Evolutionary conservation across 2,888 invertebrate genomes (phyloP).

Genomic region (Nowickia ferox): DNA sequence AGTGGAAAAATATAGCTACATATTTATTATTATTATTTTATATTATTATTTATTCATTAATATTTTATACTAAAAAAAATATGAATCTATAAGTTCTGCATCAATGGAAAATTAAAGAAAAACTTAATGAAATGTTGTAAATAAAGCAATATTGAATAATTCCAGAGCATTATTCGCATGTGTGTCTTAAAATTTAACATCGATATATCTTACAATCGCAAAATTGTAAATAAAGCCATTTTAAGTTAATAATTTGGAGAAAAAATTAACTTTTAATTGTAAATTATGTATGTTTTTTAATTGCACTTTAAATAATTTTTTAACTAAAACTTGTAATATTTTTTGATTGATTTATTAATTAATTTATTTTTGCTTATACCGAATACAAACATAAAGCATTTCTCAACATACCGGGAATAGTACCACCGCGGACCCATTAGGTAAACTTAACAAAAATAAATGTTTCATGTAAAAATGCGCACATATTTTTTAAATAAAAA

Average conservation of each 20-base stretch:
- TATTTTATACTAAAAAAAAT: no score
- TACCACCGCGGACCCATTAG: slow-evolving; percentile 81
- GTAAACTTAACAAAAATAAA: slow-evolving; percentile 75
- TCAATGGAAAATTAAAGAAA: no score
- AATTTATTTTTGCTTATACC: slow-evolving; percentile 63
- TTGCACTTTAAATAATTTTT: slow-evolving; percentile 25
- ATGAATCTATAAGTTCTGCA: no score
- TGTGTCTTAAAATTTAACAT: no score
- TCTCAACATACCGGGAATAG: slow-evolving; percentile 81
- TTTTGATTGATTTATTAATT: slow-evolving; percentile 47
- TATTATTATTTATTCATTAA: no score
- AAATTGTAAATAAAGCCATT: not conserved
- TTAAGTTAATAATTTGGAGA: not conserved
- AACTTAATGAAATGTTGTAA: no score
- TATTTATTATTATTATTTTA: no score
- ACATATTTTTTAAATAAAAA: slow-evolving; percentile 29
- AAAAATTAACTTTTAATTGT: not conserved
- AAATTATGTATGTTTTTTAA: slow-evolving; percentile 3
- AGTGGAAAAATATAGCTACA: no score
- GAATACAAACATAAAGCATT: slow-evolving; percentile 76
- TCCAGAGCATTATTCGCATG: no score
- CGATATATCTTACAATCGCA: no score
- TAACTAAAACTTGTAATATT: slow-evolving; percentile 17
- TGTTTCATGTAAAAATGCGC: slow-evolving; percentile 37
- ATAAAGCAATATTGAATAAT: no score